A percentile compares a stretch with the other conserved stretches of the same genome.
Conservation (phyloP, 2,113 vertebrate genomes). For the Donacobius atricapilla region DNA sequence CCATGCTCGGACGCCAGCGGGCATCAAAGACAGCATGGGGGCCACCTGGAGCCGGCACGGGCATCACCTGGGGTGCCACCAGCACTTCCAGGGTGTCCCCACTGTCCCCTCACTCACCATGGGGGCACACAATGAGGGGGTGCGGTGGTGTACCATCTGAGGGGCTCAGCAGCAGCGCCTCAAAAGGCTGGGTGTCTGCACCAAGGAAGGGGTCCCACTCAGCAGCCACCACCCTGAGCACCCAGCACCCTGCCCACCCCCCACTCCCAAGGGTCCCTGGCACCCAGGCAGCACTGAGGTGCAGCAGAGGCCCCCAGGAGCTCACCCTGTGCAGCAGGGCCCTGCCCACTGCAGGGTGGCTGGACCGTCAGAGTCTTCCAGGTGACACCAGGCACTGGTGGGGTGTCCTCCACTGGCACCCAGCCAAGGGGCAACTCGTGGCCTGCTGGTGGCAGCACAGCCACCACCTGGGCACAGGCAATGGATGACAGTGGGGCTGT, state of each 20-base stretch:
- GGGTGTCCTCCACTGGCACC: slow-evolving; percentile 64
- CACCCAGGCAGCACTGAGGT: background rate
- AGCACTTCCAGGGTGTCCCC: background rate
- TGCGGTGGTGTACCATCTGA: background rate
- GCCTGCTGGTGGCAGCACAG: slow-evolving; percentile 60
- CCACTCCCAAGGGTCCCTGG: background rate
- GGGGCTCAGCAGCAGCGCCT: slow-evolving; percentile 76
- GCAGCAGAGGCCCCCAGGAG: rapidly evolving
- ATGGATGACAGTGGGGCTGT: background rate
- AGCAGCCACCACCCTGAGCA: background rate
- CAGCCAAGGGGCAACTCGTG: slow-evolving; percentile 58
- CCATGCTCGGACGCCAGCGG: slow-evolving; percentile 77
- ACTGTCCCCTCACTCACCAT: slow-evolving; percentile 66
- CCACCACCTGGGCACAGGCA: slow-evolving; percentile 67
- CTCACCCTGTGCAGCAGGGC: rapidly evolving
- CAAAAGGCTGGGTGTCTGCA: slow-evolving; percentile 13
- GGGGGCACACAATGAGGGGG: slow-evolving; percentile 80
- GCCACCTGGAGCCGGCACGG: slow-evolving; percentile 66
- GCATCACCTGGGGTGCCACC: background rate
- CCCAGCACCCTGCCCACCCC: background rate
- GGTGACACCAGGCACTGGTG: slow-evolving; percentile 62
- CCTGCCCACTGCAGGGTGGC: background rate
- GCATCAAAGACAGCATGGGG: slow-evolving; percentile 80
- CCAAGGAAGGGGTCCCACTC: background rate
- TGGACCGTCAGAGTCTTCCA: slow-evolving; percentile 75